Evolutionary conservation across 2,113 vertebrate genomes (phyloP).

Genomic region (Paramisgurnus dabryanus): DNA sequence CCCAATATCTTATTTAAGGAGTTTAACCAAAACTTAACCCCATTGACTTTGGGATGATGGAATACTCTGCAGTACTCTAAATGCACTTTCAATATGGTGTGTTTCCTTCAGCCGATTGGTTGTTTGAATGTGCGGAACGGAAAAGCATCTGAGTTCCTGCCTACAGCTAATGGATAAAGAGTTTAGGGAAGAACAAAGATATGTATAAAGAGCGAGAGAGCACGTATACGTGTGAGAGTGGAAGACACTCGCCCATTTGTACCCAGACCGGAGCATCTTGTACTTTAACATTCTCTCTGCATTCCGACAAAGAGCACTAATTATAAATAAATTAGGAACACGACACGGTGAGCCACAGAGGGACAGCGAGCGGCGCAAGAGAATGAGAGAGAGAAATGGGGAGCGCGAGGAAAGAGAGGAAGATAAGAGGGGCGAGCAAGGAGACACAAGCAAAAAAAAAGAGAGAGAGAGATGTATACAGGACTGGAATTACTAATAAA

Average conservation of each 20-base stretch:
- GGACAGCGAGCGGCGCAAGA: slow-evolving; percentile 67
- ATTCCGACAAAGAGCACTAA: slow-evolving; percentile 84
- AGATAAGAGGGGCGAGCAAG: slow-evolving; percentile 46
- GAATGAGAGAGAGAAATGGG: slow-evolving; percentile 46
- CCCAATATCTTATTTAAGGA: too few relatives aligned
- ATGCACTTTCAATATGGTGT: background rate
- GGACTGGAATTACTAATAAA: slow-evolving; percentile 53
- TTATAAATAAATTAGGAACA: slow-evolving; percentile 86
- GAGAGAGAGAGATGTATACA: slow-evolving; percentile 51
- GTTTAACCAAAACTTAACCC: too few relatives aligned
- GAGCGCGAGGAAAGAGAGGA: slow-evolving; percentile 54
- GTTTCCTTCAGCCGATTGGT: background rate
- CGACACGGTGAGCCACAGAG: slow-evolving; percentile 78
- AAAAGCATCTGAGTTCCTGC: background rate
- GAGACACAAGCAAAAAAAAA: slow-evolving; percentile 44
- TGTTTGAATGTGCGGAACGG: background rate
- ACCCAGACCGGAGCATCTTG: slow-evolving; percentile 75
- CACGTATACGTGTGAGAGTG: slow-evolving; percentile 53
- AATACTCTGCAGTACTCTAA: background rate
- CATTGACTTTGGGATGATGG: too few relatives aligned
- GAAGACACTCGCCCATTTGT: slow-evolving; percentile 75
- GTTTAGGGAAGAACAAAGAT: slow-evolving; percentile 52
- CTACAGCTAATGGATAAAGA: slow-evolving; percentile 21
- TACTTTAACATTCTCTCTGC: slow-evolving; percentile 79
- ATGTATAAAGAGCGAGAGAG: slow-evolving; percentile 57